These are phyloP conservation scores for Gymnogyps californianus DNA, from an alignment of 2,113 vertebrate species.

Conservation along the genomic window DNA sequence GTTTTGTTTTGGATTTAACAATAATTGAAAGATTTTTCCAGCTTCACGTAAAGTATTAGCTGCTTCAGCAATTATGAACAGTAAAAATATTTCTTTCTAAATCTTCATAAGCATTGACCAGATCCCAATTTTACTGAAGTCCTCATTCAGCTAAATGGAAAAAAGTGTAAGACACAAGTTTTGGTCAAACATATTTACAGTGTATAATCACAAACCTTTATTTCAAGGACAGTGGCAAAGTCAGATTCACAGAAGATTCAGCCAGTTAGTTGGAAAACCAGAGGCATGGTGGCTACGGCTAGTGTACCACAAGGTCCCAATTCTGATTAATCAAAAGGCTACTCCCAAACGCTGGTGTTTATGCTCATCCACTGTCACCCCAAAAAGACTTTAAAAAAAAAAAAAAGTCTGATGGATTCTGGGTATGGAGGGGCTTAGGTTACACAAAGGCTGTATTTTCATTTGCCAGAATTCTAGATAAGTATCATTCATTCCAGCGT, in stretches of 20 bases:
- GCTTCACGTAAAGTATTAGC: neutral
- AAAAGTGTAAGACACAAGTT: neutral
- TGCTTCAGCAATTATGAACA: neutral
- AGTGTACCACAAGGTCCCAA: neutral
- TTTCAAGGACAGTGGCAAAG: too few species aligned
- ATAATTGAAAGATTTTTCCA: neutral
- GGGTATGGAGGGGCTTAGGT: neutral
- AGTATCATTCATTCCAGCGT: neutral
- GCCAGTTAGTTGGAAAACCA: neutral
- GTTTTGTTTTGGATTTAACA: neutral
- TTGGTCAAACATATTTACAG: neutral
- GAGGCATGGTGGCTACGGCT: neutral
- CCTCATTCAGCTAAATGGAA: neutral
- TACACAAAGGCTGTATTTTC: neutral
- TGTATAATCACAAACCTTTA: too few species aligned
- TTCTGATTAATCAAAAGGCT: neutral
- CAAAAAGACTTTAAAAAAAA: neutral
- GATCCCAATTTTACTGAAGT: neutral
- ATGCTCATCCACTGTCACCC: neutral
- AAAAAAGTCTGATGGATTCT: neutral
- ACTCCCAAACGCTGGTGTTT: neutral
- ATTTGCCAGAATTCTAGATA: neutral
- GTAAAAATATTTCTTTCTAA: neutral
- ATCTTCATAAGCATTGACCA: neutral
- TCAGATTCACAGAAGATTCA: neutral